Evolutionary conservation across 2,888 invertebrate species (phyloP).

Genomic region (Tromatobia lineatoria): DNA sequence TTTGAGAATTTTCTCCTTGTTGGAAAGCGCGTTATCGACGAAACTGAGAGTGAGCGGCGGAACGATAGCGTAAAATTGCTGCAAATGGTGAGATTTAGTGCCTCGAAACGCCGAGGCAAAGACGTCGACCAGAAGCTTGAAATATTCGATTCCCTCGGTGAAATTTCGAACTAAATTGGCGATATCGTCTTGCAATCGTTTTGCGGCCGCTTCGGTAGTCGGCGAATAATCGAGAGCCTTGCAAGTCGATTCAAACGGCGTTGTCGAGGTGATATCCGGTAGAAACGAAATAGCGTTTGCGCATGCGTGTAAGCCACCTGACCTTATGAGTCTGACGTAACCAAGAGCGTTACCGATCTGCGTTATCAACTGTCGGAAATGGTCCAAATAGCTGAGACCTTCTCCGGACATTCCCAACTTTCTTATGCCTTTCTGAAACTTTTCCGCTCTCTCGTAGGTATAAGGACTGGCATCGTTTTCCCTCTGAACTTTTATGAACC

Average conservation of each 20-base stretch:
- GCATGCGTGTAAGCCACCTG: constrained; percentile 97
- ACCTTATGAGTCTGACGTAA: constrained; percentile 96
- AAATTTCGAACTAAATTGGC: constrained; percentile 93
- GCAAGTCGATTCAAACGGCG: constrained; percentile 89
- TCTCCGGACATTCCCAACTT: constrained; percentile 94
- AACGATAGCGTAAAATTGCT: constrained; percentile 96
- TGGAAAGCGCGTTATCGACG: constrained; percentile 96
- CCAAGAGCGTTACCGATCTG: constrained; percentile 99
- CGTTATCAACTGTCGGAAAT: constrained; percentile 96
- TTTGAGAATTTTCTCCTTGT: constrained; percentile 97
- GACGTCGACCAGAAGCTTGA: constrained; percentile 95
- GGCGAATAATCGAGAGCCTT: constrained; percentile 88
- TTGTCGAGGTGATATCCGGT: constrained; percentile 90
- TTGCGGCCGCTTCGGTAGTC: constrained; percentile 89
- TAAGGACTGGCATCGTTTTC: constrained; percentile 92
- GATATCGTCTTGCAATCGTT: constrained; percentile 92
- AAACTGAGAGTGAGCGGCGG: constrained; percentile 98
- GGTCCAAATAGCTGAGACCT: constrained; percentile 95
- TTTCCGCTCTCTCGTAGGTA: constrained; percentile 96
- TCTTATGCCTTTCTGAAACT: constrained; percentile 96
- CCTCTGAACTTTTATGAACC: constrained; percentile 89
- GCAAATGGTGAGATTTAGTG: constrained; percentile 93
- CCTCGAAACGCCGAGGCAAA: constrained; percentile 96
- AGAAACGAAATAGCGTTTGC: constrained; percentile 96
- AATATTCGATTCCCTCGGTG: constrained; percentile 95